A percentile compares a stretch with the other conserved stretches of the same genome.
These are phyloP conservation scores for Elysia crispata DNA, from an alignment of 2,888 invertebrate species.

Conservation along the genomic window DNA sequence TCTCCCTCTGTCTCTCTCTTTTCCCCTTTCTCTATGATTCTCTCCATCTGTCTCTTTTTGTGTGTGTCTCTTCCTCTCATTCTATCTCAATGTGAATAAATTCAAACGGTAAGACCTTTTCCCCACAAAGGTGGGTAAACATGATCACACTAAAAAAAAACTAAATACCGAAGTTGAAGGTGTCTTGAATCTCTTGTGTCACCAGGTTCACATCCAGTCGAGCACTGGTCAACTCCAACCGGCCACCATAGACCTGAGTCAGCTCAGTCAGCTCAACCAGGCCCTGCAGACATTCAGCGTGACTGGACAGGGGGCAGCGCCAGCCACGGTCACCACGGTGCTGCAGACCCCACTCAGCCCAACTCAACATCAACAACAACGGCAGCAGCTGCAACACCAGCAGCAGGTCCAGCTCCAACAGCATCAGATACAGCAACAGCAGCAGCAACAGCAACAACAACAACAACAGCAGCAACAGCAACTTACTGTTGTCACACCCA, in stretches of 20 bases:
- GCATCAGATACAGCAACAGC: neutral
- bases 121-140: neutral
- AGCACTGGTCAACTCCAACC: slow-evolving; percentile 53
- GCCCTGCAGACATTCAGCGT: slow-evolving; percentile 54
- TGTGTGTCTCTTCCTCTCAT: too few species aligned
- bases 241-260: slow-evolving; percentile 68
- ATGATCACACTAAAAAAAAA: too few species aligned
- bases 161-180: too few species aligned
- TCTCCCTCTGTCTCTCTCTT: too few species aligned
- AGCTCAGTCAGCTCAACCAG: slow-evolving; percentile 58
- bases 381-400: too few species aligned
- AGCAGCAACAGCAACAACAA: neutral
- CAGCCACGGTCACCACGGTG: too few species aligned
- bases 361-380: slow-evolving; percentile 12
- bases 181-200: too few species aligned
- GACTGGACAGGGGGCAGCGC: too few species aligned
- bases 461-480: neutral
- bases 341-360: slow-evolving; percentile 42
- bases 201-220: slow-evolving; percentile 34
- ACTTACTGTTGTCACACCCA: slow-evolving; percentile 40
- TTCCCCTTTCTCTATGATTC: too few species aligned
- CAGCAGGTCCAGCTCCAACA: too few species aligned
- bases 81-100: too few species aligned
- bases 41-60: too few species aligned
- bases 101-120: neutral